phyloP scores from a whole-genome alignment of 2,888 invertebrate genomes.

The Rhogogaster chlorosoma region DNA sequence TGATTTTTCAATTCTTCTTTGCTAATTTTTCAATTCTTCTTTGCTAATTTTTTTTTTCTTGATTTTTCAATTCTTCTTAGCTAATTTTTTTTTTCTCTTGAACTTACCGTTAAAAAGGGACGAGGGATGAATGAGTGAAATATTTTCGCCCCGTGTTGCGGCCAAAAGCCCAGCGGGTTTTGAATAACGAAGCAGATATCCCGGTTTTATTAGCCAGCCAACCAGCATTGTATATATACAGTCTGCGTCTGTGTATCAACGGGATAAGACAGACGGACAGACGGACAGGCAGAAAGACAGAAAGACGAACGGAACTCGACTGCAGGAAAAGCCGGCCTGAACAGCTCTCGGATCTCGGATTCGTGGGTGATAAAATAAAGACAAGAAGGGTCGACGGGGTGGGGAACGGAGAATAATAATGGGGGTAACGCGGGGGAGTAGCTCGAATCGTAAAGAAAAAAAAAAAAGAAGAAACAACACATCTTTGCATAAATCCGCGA shows the following conservation, averaged over 20 bases:
- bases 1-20: background rate
- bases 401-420: background rate
- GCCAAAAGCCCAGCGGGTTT: too few relatives aligned
- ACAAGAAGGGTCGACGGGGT: background rate
- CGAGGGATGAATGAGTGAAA: background rate
- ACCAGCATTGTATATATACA: background rate
- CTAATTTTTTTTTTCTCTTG: too few relatives aligned
- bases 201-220: background rate
- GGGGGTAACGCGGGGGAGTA: background rate
- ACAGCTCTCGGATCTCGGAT: background rate
- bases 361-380: background rate
- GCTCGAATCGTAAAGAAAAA: background rate
- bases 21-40: too few relatives aligned
- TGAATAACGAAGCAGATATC: background rate
- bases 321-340: background rate
- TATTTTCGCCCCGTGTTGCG: background rate
- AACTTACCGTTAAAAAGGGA: background rate
- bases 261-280: background rate
- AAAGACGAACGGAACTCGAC: background rate
- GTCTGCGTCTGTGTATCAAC: background rate
- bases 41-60: too few relatives aligned
- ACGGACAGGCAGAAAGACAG: background rate
- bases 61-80: background rate
- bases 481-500: background rate
- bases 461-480: background rate